Base-by-base conservation (phyloP, 1,140 invertebrate genomes). In the Lordiphosa collinella region DNA sequence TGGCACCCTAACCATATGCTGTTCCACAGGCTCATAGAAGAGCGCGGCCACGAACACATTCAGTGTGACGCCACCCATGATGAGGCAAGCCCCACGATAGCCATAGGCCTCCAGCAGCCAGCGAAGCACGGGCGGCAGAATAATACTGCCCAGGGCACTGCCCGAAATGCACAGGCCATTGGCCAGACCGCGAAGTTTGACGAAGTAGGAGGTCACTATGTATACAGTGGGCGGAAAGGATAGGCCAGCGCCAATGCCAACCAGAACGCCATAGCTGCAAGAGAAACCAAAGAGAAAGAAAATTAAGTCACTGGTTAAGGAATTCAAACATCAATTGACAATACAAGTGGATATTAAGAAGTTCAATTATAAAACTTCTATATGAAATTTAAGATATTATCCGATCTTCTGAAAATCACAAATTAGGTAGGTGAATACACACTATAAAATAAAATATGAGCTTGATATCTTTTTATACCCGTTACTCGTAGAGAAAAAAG, bases 101-200 rank as follows among this genome's bases (percentile, higher is more conserved):
- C 94, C 94, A 76, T 94, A 96, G 0, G 90, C 90, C 65, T 92
- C 91, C 9, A 97, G 88, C 14, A 97, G 89, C 61, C 91, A 90
- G 38, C 94, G 90, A 29, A 96, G 86, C 32, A 95, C 89, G 0
- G 95, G 93, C 11, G 95, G 95, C 59, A 97, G 89, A 55, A 97
- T 93, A 59, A 97, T 93, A 18, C 92, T 90, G 13, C 95, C 96
- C 38, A 97, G 90, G 2, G 96, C 95, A 74, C 95, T 96, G 10
- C 96, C 96, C 2, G 96, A 96, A 89, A 96, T 96, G 69, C 95
- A 96, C 11, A 97, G 92, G 0, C 96, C 96, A 89, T 97, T 97
- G 12, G 96, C 96, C 7, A 97, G 90, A 2, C 95, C 96, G 38
- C 96, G 90, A 29, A 93, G 90, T 44, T 93, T 92, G 1, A 95